Evolutionary conservation across 2,888 invertebrate genomes (phyloP), one percentile per base, ranked within the genome.

Genomic region (Ophion ventricosus): DNA sequence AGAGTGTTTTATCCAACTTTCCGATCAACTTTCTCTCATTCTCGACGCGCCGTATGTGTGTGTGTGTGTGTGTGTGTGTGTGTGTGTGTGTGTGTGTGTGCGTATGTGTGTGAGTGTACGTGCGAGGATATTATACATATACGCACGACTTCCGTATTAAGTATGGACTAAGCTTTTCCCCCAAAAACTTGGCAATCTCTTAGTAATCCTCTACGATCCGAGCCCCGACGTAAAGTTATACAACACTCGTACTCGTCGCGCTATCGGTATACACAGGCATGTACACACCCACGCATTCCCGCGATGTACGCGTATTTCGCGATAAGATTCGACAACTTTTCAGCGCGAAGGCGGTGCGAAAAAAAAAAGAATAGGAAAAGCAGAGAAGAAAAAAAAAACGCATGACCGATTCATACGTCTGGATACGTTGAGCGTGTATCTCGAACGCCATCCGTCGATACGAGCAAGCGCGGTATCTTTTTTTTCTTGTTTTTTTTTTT

Each of bases 321-420:
- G 82, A 83, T 83, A 83, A 83, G 82, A 79, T 79, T 83, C 69
- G 69, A 83, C 69, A 74, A 75, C 63, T 74, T 74, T 75, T 29
- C 69, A 4, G 59, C 43, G 49, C 76, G 40, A 56, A 29, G 17
- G 40, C 40, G n/a, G 25, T 43, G 54, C 17, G 23, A 61, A 73
- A 59, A 40, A 35, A 63, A 1, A 14, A 0, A 17, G 54, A 57
- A 35, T 29, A 64, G 64, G 56, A 75, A 64, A 29, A 29, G 54
- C 25, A 69, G 10, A 7, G 26, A 20, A n/a, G n/a, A 17, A 64
- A 64, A 69, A 69, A 69, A 49, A 40, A 40, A 40, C 7, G 20
- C n/a, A 5, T 56, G 8, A 26, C 29, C 26, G 69, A 70, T 10
- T 70, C 69, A 29, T 17, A 56, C 75, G 61, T 78, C 63, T 74